Evolutionary conservation across 2,888 invertebrate genomes (phyloP).

Genomic region (Patella ulyssiponensis): DNA sequence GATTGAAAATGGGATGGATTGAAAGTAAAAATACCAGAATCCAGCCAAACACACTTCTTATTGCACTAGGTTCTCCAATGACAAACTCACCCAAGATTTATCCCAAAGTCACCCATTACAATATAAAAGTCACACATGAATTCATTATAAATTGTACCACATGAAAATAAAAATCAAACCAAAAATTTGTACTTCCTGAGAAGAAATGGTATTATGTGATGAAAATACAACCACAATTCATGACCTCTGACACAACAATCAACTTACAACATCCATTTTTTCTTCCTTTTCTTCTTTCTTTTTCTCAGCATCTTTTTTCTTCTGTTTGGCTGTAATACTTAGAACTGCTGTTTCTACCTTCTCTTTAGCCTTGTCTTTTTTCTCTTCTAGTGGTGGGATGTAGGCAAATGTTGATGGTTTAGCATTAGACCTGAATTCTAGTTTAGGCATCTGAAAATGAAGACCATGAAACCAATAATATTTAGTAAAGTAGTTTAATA

Average conservation of each 20-base stretch:
- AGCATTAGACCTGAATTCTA: constrained; percentile 92
- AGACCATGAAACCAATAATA: constrained; percentile 13
- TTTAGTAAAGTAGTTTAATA: neutral
- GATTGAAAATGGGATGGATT: too few species aligned
- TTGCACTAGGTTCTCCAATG: too few species aligned
- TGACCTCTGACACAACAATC: neutral
- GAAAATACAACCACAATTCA: too few species aligned
- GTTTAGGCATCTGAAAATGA: constrained; percentile 77
- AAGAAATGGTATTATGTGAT: too few species aligned
- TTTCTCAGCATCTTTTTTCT: constrained; percentile 83
- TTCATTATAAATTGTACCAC: too few species aligned
- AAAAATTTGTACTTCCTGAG: too few species aligned
- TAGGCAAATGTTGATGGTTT: constrained; percentile 97
- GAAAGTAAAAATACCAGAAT: too few species aligned
- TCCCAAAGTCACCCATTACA: too few species aligned
- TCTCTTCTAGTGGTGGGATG: constrained; percentile 96
- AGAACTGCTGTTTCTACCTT: constrained; percentile 94
- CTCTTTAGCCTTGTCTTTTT: constrained; percentile 97
- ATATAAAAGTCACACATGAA: too few species aligned
- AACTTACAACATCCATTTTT: constrained; percentile 30
- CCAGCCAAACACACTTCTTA: too few species aligned
- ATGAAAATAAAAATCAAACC: too few species aligned
- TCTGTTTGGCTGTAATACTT: constrained; percentile 90
- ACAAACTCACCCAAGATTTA: too few species aligned
- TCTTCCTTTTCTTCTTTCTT: constrained; percentile 74